These are phyloP conservation scores for Cydia pomonella DNA, from an alignment of 1,140 invertebrate species.

Conservation along the genomic window DNA sequence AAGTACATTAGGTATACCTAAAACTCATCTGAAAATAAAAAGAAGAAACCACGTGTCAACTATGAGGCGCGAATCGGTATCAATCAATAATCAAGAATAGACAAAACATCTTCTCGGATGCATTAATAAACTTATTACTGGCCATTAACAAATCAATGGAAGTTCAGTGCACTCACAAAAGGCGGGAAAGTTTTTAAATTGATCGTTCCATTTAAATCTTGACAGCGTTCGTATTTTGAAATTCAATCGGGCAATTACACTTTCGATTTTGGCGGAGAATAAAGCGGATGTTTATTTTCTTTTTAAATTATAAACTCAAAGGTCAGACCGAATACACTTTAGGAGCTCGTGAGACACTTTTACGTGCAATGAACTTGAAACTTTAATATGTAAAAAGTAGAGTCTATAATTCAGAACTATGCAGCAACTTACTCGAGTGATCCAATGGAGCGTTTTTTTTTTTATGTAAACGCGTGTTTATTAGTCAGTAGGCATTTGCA, in stretches of 20 bases:
- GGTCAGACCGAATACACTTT: constrained; percentile 4
- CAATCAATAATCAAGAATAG: constrained; percentile 45
- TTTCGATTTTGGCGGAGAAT: constrained; percentile 36
- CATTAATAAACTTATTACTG: constrained; percentile 36
- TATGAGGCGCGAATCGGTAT: neutral
- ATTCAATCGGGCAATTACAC: constrained; percentile 38
- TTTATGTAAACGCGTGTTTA: neutral
- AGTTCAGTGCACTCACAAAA: constrained; percentile 40
- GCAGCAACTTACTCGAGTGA: neutral
- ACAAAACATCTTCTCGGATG: constrained; percentile 45
- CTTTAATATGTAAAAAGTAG: neutral
- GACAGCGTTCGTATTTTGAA: constrained; percentile 41
- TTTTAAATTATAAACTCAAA: constrained; percentile 27
- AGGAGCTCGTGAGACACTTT: constrained; percentile 5
- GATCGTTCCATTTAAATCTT: constrained; percentile 42
- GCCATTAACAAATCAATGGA: constrained; percentile 33
- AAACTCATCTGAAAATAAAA: neutral
- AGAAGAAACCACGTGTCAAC: neutral
- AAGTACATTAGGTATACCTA: too few species aligned
- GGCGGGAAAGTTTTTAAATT: constrained; percentile 44
- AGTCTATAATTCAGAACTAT: neutral
- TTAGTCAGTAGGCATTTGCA: constrained; percentile 17
- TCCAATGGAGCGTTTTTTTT: neutral
- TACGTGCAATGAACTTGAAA: neutral
- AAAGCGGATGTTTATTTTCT: constrained; percentile 30